These are phyloP conservation scores for Acanthosepion esculentum DNA, from an alignment of 2,888 invertebrate species.

Conservation along the genomic window DNA sequence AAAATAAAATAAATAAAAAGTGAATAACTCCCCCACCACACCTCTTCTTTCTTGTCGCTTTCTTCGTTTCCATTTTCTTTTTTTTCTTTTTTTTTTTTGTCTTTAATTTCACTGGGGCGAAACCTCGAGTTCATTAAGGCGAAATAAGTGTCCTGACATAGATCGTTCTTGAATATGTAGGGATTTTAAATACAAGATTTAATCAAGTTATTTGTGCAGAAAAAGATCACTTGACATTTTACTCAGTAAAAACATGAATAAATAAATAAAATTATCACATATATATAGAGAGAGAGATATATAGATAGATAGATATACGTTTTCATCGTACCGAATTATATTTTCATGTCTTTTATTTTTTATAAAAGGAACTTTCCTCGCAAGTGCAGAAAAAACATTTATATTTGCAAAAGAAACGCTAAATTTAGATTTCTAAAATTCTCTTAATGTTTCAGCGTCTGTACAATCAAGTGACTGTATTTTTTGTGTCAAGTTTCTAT, in stretches of 20 bases:
- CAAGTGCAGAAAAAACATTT: no score
- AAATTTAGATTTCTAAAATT: no score
- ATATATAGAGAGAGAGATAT: no score
- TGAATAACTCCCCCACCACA: no score
- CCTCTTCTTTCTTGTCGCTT: no score
- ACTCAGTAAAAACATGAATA: not conserved
- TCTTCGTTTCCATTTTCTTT: not conserved
- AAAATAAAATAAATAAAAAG: no score
- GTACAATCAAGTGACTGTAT: no score
- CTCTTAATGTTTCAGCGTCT: no score
- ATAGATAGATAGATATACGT: no score
- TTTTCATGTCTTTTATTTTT: not conserved
- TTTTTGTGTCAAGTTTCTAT: no score
- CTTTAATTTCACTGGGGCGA: not conserved
- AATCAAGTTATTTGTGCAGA: not conserved
- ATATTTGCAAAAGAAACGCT: no score
- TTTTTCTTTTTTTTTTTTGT: not conserved
- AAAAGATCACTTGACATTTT: not conserved
- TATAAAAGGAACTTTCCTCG: no score
- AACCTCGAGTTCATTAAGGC: not conserved
- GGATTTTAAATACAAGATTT: not conserved
- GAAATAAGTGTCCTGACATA: not conserved
- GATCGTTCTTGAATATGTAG: not conserved
- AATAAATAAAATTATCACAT: not conserved
- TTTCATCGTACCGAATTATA: not conserved